A percentile compares a stretch with the other conserved stretches of the same genome.
phyloP scores from a whole-genome alignment of 2,888 invertebrate species.

The Seladonia tumulorum region DNA sequence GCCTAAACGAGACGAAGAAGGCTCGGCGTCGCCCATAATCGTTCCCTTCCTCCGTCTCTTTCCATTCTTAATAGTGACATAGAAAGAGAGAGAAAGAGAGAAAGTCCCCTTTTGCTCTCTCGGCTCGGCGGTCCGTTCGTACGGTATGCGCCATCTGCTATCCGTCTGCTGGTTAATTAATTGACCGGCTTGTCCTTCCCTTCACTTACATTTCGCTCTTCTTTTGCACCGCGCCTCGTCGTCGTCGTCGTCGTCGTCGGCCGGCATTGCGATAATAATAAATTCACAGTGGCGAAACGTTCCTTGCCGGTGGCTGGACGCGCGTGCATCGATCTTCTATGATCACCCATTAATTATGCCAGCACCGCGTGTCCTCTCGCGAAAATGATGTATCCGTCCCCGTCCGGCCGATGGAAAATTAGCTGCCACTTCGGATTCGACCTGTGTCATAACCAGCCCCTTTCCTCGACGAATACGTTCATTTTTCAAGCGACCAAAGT shows the following conservation, averaged over 20 bases:
- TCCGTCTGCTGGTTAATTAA: slow-evolving; percentile 73
- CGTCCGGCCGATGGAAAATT: slow-evolving; percentile 3
- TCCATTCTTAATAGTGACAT: slow-evolving; percentile 9
- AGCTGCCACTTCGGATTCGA: slow-evolving; percentile 17
- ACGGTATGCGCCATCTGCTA: slow-evolving; percentile 70
- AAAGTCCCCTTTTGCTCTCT: slow-evolving; percentile 13
- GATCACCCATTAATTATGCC: slow-evolving; percentile 31
- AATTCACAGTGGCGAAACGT: slow-evolving; percentile 24
- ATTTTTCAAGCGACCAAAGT: background rate
- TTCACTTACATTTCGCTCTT: slow-evolving; percentile 60
- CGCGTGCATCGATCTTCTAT: slow-evolving; percentile 32
- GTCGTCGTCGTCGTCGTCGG: background rate
- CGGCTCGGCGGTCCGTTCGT: slow-evolving; percentile 6
- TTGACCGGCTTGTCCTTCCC: slow-evolving; percentile 69
- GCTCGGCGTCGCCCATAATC: slow-evolving; percentile 28
- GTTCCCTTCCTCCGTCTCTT: slow-evolving; percentile 1
- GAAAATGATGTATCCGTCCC: slow-evolving; percentile 19
- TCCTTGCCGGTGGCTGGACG: slow-evolving; percentile 4
- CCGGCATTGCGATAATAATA: slow-evolving; percentile 33
- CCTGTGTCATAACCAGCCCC: background rate
- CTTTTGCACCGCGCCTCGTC: slow-evolving; percentile 14
- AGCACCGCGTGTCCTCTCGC: slow-evolving; percentile 3
- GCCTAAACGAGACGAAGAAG: slow-evolving; percentile 29
- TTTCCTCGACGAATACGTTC: background rate
- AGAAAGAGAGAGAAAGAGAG: background rate